Evolutionary conservation across 2,797 vertebrate species (phyloP).

Genomic region (Petrocephalus schoutedeni): DNA sequence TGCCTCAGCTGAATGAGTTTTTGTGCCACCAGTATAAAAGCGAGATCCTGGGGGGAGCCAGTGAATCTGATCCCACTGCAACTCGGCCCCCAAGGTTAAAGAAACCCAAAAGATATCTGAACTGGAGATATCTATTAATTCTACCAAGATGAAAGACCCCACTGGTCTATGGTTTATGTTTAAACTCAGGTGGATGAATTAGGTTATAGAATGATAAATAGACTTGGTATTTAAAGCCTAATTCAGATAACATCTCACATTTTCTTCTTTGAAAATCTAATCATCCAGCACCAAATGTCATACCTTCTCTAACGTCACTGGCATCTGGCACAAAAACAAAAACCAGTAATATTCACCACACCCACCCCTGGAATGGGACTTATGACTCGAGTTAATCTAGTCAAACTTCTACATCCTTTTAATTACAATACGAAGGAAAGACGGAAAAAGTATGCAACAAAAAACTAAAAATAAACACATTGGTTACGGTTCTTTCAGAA

Average conservation of each 20-base stretch:
- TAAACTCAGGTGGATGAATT: background rate
- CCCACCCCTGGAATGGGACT: conserved; percentile 46
- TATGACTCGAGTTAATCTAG: conserved; percentile 3
- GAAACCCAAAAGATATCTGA: background rate
- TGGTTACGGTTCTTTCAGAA: conserved; percentile 13
- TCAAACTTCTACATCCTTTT: background rate
- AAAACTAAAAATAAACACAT: conserved; percentile 30
- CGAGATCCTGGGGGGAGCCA: background rate
- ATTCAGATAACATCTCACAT: background rate
- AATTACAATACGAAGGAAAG: conserved; percentile 1
- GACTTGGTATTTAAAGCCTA: background rate
- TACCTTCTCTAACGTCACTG: background rate
- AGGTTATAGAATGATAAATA: background rate
- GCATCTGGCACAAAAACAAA: conserved; percentile 9
- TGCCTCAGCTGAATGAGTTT: background rate
- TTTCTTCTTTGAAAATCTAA: background rate
- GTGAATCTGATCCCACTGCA: background rate
- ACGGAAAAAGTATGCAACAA: conserved; percentile 13
- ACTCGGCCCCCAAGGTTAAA: background rate
- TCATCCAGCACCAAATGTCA: background rate
- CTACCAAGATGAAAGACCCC: background rate
- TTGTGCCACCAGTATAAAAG: background rate
- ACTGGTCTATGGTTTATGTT: background rate
- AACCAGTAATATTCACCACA: conserved; percentile 42
- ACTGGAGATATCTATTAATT: background rate